phyloP scores from a whole-genome alignment of 1,140 invertebrate genomes.

The Brachionus calyciflorus region DNA sequence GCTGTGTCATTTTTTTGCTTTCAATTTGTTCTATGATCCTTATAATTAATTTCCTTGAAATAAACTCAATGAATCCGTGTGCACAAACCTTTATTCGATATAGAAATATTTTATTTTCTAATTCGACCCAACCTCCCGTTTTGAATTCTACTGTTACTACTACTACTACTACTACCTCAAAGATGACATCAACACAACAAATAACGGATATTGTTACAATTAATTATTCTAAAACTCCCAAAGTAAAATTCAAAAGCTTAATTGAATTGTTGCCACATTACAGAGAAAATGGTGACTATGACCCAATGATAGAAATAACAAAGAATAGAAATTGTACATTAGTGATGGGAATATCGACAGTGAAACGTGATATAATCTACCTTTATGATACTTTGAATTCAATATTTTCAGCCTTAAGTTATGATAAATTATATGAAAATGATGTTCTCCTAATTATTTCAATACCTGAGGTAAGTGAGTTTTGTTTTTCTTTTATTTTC shows the following conservation, averaged over 20 bases:
- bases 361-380: slow-evolving; percentile 81
- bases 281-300: neutral
- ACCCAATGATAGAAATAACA: neutral
- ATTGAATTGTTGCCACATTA: neutral
- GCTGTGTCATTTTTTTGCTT: too few species aligned
- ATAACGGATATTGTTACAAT: too few species aligned
- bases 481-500: too few species aligned
- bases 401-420: slow-evolving; percentile 74
- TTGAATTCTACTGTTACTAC: too few species aligned
- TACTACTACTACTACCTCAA: too few species aligned
- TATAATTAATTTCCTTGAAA: too few species aligned
- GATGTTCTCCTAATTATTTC: slow-evolving; percentile 86
- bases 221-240: neutral
- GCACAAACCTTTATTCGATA: too few species aligned
- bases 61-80: too few species aligned
- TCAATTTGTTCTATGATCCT: too few species aligned
- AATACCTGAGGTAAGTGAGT: slow-evolving; percentile 53
- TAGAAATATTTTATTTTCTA: too few species aligned
- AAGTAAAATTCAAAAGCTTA: neutral
- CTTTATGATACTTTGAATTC: slow-evolving; percentile 81
- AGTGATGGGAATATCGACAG: slow-evolving; percentile 82
- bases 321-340: slow-evolving; percentile 63
- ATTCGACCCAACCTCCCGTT: too few species aligned
- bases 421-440: slow-evolving; percentile 73
- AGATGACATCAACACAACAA: too few species aligned